Base-by-base conservation (phyloP, 2,113 vertebrate genomes). In the Poicephalus gulielmi region DNA sequence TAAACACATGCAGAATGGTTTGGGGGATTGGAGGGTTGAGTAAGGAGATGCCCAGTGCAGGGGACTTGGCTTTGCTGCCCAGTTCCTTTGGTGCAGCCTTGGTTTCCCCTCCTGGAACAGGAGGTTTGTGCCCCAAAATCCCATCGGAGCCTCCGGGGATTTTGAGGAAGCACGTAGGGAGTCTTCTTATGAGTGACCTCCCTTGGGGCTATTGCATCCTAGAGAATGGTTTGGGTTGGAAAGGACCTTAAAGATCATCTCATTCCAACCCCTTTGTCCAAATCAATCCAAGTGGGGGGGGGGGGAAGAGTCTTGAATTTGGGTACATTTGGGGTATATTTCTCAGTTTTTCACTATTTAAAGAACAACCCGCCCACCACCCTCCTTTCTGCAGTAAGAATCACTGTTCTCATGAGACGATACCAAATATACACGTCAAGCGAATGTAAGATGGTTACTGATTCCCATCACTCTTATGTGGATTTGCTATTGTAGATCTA, bases 391-490 rank as follows among this genome's bases (percentile, higher is more conserved):
- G 83, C 80, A 47, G 78, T 7, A 25, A 50, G 46, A 71, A 67
- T 6, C 52, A 28, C 69, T 60, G 85, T 76, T 70, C 90, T 69
- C 83, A 23, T 19, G 70, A 83, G 94, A 23, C 20, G 28, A 81
- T 70, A 50, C 67, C 90, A 90, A 96, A 95, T 83, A 88, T 15
- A 68, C 7, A 33, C 12, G 43, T 83, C 78, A 63, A 23, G 69
- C 24, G 87, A 83, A 94, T 59, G 94, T 66, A 52, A 59, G 33
- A 33, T 66, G 94, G 95, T 97, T 62, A 91, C 97, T 97, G 96
- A 97, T 97, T 98, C 97, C 97, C 73, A 33, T 73, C 97, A 91
- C 96, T 98, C 97, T 96, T 95, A 95, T 5, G 91, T 92, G 94
- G 95, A 96, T 94, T 97, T 97, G 95, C 90, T 96, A 87, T 96